Evolutionary conservation across 1,140 invertebrate species (phyloP).

Genomic region (Halesus radiatus): DNA sequence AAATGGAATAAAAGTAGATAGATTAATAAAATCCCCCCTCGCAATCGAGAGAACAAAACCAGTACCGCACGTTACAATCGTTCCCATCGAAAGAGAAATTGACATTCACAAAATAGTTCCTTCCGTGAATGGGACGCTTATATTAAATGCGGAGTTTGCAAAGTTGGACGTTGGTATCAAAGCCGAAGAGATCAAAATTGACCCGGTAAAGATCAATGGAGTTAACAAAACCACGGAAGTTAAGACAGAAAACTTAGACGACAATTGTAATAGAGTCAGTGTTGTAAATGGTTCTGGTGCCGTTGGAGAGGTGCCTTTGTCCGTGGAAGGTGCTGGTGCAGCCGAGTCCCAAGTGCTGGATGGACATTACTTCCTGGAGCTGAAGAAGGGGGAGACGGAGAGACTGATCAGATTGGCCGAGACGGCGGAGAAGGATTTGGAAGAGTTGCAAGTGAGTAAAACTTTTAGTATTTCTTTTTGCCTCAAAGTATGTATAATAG

Average conservation of each 20-base stretch:
- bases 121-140: constrained; percentile 3
- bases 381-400: constrained; percentile 81
- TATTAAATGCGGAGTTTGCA: constrained; percentile 8
- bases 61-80: constrained; percentile 40
- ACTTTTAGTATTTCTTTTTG: too few species aligned
- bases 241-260: constrained; percentile 62
- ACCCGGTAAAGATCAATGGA: background rate
- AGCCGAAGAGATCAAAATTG: background rate
- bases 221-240: background rate
- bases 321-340: background rate
- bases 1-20: constrained; percentile 10
- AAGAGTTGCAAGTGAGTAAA: constrained; percentile 66
- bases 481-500: too few species aligned
- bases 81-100: constrained; percentile 46
- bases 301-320: background rate
- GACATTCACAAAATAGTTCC: constrained; percentile 8
- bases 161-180: background rate
- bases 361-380: constrained; percentile 82
- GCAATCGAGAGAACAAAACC: constrained; percentile 28
- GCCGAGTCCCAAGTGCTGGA: constrained; percentile 66
- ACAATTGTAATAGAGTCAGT: constrained; percentile 62
- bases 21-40: background rate
- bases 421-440: constrained; percentile 77
- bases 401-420: constrained; percentile 78
- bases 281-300: too few species aligned